phyloP scores from a whole-genome alignment of 2,888 invertebrate species.

The Cataglyphis livida region DNA sequence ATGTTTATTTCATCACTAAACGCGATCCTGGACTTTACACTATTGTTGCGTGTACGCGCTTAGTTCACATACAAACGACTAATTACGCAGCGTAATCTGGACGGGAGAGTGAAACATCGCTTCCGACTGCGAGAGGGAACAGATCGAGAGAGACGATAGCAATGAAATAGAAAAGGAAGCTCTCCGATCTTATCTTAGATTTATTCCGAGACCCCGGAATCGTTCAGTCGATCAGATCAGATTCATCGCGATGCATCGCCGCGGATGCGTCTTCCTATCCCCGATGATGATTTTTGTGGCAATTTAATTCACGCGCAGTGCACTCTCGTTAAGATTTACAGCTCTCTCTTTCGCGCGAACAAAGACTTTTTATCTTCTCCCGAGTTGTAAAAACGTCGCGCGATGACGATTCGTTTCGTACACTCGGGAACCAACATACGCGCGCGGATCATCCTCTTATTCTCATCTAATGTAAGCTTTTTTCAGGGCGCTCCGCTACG shows the following conservation, averaged over 20 bases:
- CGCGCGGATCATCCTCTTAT: conserved; percentile 24
- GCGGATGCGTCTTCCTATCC: background rate
- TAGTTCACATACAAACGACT: conserved; percentile 56
- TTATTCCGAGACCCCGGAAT: conserved; percentile 68
- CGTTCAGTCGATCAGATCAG: conserved; percentile 59
- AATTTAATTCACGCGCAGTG: background rate
- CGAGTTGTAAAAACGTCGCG: conserved; percentile 26
- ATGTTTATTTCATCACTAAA: background rate
- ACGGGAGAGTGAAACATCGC: conserved; percentile 69
- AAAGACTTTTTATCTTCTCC: conserved; percentile 7
- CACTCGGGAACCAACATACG: background rate
- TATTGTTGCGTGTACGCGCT: conserved; percentile 41
- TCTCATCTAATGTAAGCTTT: background rate
- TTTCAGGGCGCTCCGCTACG: conserved; percentile 11
- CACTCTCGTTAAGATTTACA: conserved; percentile 27
- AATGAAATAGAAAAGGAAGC: conserved; percentile 64
- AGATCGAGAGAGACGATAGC: conserved; percentile 68
- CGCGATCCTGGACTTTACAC: background rate
- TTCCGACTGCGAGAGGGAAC: conserved; percentile 74
- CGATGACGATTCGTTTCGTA: conserved; percentile 23
- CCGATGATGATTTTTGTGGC: conserved; percentile 32
- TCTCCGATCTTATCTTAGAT: conserved; percentile 71
- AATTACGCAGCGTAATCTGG: conserved; percentile 65
- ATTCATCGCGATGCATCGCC: conserved; percentile 35
- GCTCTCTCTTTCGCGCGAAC: background rate